phyloP scores from a whole-genome alignment of 2,888 invertebrate genomes.

The Mimumesa dahlbomi region DNA sequence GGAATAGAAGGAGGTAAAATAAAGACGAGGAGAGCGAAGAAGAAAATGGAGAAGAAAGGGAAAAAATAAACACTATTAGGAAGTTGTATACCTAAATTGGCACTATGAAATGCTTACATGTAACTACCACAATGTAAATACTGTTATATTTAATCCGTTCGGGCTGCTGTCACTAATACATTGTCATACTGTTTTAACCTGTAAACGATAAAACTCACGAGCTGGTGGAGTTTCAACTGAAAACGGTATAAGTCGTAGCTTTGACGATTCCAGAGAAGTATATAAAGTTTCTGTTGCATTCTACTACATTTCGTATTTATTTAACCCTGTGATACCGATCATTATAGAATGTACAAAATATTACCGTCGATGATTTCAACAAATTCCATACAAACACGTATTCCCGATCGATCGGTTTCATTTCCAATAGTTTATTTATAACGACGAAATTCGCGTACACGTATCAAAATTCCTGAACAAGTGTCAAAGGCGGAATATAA shows the following conservation, averaged over 20 bases:
- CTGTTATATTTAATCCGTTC: conserved; percentile 64
- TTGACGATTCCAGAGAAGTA: conserved; percentile 17
- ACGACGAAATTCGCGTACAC: too few relatives aligned
- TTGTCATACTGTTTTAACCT: conserved; percentile 60
- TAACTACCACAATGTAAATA: conserved; percentile 73
- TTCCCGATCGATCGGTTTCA: too few relatives aligned
- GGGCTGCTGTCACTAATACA: conserved; percentile 65
- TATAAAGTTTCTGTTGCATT: conserved; percentile 16
- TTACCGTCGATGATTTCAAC: too few relatives aligned
- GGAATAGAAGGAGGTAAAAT: background rate
- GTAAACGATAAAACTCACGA: conserved; percentile 55
- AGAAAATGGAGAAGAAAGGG: background rate
- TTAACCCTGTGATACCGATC: too few relatives aligned
- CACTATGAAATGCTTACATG: conserved; percentile 64
- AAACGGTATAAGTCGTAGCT: conserved; percentile 28
- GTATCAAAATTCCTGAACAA: too few relatives aligned
- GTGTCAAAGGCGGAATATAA: too few relatives aligned
- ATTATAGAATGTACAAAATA: too few relatives aligned
- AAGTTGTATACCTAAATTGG: conserved; percentile 68
- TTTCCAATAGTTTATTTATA: too few relatives aligned
- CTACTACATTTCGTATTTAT: background rate
- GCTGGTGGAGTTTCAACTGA: background rate
- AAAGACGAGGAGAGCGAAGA: background rate
- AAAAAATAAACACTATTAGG: conserved; percentile 54
- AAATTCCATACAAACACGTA: too few relatives aligned